Evolutionary conservation across 2,797 vertebrate species (phyloP).

Genomic region (Hipposideros larvatus): DNA sequence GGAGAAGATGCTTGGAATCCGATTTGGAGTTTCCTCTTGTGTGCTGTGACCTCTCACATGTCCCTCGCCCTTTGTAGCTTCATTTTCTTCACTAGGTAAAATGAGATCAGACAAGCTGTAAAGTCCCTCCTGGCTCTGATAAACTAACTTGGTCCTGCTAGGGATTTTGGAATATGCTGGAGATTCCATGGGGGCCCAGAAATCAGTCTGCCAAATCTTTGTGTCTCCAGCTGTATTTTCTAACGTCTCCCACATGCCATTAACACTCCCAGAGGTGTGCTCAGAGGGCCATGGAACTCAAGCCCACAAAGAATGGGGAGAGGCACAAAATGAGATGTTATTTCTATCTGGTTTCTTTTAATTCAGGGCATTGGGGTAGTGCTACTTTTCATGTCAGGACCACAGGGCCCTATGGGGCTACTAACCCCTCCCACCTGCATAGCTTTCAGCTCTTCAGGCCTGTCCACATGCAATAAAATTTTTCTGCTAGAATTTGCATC

Average conservation of each 20-base stretch:
- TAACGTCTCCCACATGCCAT: not conserved
- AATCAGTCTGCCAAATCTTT: not conserved
- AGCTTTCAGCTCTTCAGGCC: not conserved
- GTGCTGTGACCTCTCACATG: not conserved
- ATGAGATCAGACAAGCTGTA: not conserved
- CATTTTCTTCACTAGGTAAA: not conserved
- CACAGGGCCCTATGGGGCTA: too few species aligned
- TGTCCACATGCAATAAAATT: not conserved
- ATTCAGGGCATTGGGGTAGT: not conserved
- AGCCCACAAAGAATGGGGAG: not conserved
- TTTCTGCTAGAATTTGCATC: not conserved
- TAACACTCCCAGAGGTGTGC: not conserved
- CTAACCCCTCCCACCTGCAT: not conserved
- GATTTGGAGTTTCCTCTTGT: not conserved
- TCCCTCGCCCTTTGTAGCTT: not conserved
- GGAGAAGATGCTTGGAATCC: not conserved
- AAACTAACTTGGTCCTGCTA: not conserved
- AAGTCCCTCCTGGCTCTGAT: not conserved
- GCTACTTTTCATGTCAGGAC: not conserved
- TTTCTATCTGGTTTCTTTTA: not conserved
- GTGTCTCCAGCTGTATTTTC: not conserved
- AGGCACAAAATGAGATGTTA: not conserved
- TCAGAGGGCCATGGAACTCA: not conserved
- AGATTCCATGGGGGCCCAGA: not conserved
- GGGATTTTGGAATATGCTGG: constrained; percentile 3